Percentiles rank a stretch among this genome's conserved stretches.
Conservation (phyloP, 2,113 vertebrate genomes). For the Triplophysa siluroides region DNA sequence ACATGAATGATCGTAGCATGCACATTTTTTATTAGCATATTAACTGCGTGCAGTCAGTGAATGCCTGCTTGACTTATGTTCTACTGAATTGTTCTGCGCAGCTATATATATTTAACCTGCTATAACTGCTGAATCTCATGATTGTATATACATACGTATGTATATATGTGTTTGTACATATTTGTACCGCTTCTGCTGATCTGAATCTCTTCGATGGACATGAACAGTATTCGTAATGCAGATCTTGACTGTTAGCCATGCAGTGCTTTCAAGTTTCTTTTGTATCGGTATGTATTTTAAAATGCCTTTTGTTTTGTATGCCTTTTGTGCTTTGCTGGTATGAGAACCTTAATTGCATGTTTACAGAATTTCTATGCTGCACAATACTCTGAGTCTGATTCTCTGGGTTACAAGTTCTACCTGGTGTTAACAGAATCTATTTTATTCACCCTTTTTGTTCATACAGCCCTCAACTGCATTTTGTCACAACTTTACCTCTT, state of each 20-base stretch:
- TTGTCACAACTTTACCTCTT: constrained; percentile 31
- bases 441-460: background rate
- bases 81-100: constrained; percentile 41
- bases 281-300: constrained; percentile 21
- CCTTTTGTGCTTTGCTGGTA: constrained; percentile 30
- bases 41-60: constrained; percentile 27
- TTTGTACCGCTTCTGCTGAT: constrained; percentile 45
- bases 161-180: constrained; percentile 44
- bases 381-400: constrained; percentile 30
- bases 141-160: constrained; percentile 45
- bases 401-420: constrained; percentile 37
- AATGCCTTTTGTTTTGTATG: constrained; percentile 32
- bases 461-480: background rate
- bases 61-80: constrained; percentile 32
- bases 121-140: constrained; percentile 38
- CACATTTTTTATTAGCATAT: constrained; percentile 17
- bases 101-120: constrained; percentile 52
- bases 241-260: constrained; percentile 52
- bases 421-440: constrained; percentile 12
- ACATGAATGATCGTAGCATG: constrained; percentile 48
- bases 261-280: constrained; percentile 34
- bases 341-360: constrained; percentile 34
- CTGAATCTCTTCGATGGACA: constrained; percentile 32
- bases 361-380: constrained; percentile 48
- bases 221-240: constrained; percentile 36